Conservation (phyloP, 35 echinoderm and acorn worm species). For the Apostichopus parvimensis region DNA sequence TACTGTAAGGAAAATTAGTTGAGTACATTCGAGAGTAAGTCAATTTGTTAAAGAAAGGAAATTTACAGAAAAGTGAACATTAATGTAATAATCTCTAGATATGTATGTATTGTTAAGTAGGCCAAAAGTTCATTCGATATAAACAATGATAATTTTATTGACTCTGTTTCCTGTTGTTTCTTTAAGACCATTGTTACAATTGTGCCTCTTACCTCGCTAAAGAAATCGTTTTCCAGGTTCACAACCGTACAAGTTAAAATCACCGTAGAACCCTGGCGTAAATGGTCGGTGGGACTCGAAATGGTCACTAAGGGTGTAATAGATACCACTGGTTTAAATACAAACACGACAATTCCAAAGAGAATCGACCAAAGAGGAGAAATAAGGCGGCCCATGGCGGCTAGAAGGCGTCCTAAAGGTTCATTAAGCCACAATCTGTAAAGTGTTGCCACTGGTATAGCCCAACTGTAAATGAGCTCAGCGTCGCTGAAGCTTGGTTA, state of each 20-base stretch:
- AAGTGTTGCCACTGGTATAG: neutral
- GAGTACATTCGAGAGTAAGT: no score
- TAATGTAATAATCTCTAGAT: no score
- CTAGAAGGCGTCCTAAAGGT: neutral
- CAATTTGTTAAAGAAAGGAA: no score
- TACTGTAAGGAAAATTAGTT: no score
- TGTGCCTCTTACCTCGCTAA: neutral
- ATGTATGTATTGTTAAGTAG: no score
- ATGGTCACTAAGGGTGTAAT: slow-evolving; percentile 16
- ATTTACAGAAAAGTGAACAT: no score
- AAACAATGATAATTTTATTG: no score
- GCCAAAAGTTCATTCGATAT: no score
- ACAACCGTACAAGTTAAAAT: slow-evolving; percentile 28
- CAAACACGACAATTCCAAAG: neutral
- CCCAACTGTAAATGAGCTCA: neutral
- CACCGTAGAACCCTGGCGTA: slow-evolving; percentile 34
- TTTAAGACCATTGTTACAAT: no score
- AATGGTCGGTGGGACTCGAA: slow-evolving; percentile 39
- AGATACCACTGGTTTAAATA: slow-evolving; percentile 4
- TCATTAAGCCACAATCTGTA: neutral
- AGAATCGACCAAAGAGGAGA: neutral
- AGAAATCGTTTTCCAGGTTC: slow-evolving; percentile 15
- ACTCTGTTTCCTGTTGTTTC: no score
- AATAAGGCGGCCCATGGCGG: slow-evolving; percentile 23
- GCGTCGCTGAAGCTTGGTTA: neutral